Base-by-base conservation (phyloP, 2,888 invertebrate genomes). In the Agrotis clavis region DNA sequence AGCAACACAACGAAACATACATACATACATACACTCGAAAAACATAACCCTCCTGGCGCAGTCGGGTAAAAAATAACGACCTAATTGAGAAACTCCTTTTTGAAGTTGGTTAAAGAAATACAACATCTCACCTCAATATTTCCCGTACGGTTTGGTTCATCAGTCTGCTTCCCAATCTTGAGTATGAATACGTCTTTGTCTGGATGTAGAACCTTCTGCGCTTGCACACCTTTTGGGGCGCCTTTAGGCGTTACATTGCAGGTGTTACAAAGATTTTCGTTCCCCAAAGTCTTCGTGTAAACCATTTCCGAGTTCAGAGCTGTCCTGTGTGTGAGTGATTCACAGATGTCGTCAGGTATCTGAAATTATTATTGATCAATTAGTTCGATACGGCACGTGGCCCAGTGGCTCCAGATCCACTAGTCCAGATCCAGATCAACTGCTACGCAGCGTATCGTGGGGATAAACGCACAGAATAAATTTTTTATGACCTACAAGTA, bases 141-240 rank as follows among this genome's bases (percentile, higher is more conserved):
- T 0, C 97, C 97, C 48, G 97, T 97, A 9, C 96, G 93, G 74
- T 95, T 94, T 0, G 95, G 96, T 82, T 96, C 96, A 61, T 95
- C 95, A 0, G 97, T 97, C 88, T 98, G 98, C 87, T 98, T 98
- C 2, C 98, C 98, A 71, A 98, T 97, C 86, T 97, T 97, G 61
- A 98, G 92, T 6, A 98, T 94, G 81, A 98, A 98, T 0, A 98
- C 97, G 84, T 98, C 98, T 85, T 97, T 97, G 65, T 98, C 97
- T 0, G 97, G 97, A 84, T 98, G 97, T 0, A 97, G 90, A 6
- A 97, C 92, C 86, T 97, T 97, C 18, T 97, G 96, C 6, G 97
- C 96, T 68, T 96, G 91, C 0, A 97, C 96, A 0, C 97, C 97
- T 79, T 96, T 97, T 0, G 97, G 95, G 0, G 96, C 95, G 19